Evolutionary conservation across 2,888 invertebrate genomes (phyloP), one percentile per base, ranked within the genome.

Genomic region (Trichogramma dendrolimi): DNA sequence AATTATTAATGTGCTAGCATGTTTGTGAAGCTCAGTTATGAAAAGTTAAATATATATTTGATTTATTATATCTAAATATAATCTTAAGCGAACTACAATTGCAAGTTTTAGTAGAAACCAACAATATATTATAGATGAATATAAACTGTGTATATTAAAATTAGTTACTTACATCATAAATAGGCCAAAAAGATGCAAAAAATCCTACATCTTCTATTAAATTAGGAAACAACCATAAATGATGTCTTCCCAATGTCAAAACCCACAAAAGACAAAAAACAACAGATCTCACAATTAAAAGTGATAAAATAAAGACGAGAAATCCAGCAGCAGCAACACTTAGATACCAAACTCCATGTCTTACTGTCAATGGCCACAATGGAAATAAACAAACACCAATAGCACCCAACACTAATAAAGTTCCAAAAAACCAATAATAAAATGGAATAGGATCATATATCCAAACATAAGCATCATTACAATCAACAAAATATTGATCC

Each of bases 191-290:
- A 0, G 97, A 98, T 6, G 97, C 97, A 69, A 98, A 90, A 84
- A 99, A 96, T 58, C 99, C 97, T 41, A 98, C 98, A 77, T 99
- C 99, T 80, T 98, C 99, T 0, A 96, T 96, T 50, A 99, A 83
- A 82, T 99, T 99, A n/a, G 99, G 99, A 72, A 99, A 85, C 67
- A 99, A 85, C 98, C 99, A 99, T 68, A 99, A 85, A 77, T 97
- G 95, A 79, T 97, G 92, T 72, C 90, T 86, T 5, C 97, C 93
- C 63, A 93, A 83, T 0, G 96, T 93, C 11, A 91, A 71, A 7
- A 89, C 76, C 96, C 97, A 99, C 27, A 99, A 87, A 6, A 90
- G 75, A 70, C 93, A 93, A 82, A 98, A 99, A 56, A 99, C 85
- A 61, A 98, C 87, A 66, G 94, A 83, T 58, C 98, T 89, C 38